phyloP scores from a whole-genome alignment of 2,113 vertebrate species.

The Orcinus orca region DNA sequence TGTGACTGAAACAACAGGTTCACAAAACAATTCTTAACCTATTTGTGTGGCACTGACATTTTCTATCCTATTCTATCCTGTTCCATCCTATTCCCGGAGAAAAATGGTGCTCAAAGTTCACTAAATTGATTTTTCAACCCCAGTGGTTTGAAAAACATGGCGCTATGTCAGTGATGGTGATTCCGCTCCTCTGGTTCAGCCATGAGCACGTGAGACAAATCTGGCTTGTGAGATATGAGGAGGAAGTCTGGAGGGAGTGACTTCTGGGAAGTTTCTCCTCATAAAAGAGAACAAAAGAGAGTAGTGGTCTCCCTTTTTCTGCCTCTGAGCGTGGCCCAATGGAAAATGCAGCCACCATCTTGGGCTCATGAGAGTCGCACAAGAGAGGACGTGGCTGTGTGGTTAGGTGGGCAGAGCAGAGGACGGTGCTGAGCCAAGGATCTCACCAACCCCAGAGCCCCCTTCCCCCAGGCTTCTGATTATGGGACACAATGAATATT shows the following conservation, averaged over 20 bases:
- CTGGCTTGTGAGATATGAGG: neutral
- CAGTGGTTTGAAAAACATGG: neutral
- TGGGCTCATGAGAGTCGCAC: neutral
- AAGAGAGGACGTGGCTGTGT: rapidly evolving
- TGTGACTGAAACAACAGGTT: neutral
- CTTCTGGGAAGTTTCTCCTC: neutral
- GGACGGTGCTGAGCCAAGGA: neutral
- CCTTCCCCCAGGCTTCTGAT: neutral
- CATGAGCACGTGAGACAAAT: neutral
- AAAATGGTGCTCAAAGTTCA: neutral
- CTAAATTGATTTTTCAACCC: neutral
- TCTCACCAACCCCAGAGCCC: neutral
- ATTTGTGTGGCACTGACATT: neutral
- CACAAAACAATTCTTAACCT: neutral
- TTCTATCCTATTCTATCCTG: neutral
- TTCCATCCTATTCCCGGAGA: neutral
- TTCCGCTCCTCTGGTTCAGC: neutral
- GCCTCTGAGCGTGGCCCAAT: neutral
- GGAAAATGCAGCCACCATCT: neutral
- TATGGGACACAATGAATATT: neutral
- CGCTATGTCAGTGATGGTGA: neutral
- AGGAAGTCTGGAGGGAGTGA: neutral
- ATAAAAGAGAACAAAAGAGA: neutral
- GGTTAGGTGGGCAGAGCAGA: neutral
- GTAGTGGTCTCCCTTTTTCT: neutral